A percentile compares a stretch with the other conserved stretches of the same genome.
Evolutionary conservation across 2,113 vertebrate genomes (phyloP).

Genomic region (Lepisosteus osseus): DNA sequence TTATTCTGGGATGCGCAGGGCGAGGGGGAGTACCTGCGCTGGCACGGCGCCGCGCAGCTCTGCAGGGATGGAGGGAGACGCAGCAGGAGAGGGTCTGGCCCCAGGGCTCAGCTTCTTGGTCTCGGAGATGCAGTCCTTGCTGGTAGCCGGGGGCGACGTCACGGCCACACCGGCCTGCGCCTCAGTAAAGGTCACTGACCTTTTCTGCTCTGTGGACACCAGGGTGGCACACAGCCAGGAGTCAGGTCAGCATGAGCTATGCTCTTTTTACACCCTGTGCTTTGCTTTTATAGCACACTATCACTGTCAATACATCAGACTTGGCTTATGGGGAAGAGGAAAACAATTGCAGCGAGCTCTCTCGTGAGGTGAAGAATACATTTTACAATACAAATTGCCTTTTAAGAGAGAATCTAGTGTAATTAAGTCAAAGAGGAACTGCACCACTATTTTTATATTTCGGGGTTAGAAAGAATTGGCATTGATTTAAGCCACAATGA

Average conservation of each 20-base stretch:
- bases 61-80: constrained; percentile 66
- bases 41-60: constrained; percentile 72
- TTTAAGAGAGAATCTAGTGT: neutral
- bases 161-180: constrained; percentile 52
- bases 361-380: too few species aligned
- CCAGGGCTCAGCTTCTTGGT: constrained; percentile 39
- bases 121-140: constrained; percentile 33
- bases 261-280: neutral
- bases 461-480: too few species aligned
- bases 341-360: too few species aligned
- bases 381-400: too few species aligned
- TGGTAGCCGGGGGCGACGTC: constrained; percentile 20
- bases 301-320: too few species aligned
- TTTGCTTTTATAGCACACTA: neutral
- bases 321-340: too few species aligned
- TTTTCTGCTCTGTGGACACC: constrained; percentile 81
- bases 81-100: constrained; percentile 54
- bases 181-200: constrained; percentile 94
- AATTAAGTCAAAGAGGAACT: neutral
- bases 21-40: constrained; percentile 62
- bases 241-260: neutral
- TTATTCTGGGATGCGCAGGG: too few species aligned
- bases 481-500: too few species aligned
- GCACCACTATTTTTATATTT: too few species aligned
- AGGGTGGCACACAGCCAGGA: constrained; percentile 19